These are phyloP conservation scores for Doris montereyensis DNA, from an alignment of 2,888 invertebrate species.

Conservation along the genomic window DNA sequence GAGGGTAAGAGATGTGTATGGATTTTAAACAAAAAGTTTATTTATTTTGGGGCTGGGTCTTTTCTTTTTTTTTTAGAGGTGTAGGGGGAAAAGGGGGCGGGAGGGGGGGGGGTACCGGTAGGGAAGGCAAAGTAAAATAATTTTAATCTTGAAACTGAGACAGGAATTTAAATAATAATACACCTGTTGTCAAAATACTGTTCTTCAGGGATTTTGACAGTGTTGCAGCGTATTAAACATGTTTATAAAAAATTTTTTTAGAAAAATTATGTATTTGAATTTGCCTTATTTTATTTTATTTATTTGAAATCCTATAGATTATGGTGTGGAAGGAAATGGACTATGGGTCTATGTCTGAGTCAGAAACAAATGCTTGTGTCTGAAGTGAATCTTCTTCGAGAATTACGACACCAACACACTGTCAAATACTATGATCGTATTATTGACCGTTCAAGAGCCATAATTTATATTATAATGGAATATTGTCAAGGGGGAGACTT, in stretches of 20 bases:
- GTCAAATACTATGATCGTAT: constrained; percentile 78
- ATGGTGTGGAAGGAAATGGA: constrained; percentile 79
- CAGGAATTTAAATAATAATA: background rate
- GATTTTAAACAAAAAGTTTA: too few species aligned
- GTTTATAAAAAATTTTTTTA: too few species aligned
- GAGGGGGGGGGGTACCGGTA: too few species aligned
- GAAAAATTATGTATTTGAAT: too few species aligned
- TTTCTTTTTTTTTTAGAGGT: too few species aligned
- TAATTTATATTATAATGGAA: constrained; percentile 79
- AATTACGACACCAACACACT: constrained; percentile 77
- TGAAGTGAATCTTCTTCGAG: constrained; percentile 77
- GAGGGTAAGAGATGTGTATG: too few species aligned
- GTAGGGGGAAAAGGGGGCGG: too few species aligned
- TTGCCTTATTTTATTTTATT: too few species aligned
- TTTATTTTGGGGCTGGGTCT: too few species aligned
- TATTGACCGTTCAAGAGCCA: constrained; percentile 76
- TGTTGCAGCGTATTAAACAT: too few species aligned
- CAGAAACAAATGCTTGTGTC: constrained; percentile 76
- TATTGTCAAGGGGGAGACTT: constrained; percentile 79
- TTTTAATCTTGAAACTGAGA: too few species aligned
- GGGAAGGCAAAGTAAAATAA: too few species aligned
- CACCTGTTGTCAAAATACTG: background rate
- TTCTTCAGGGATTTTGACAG: background rate
- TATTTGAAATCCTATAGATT: constrained; percentile 51
- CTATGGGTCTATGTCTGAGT: constrained; percentile 76